Conservation (phyloP, 2,888 invertebrate species). For the Calephelis perditalis region DNA sequence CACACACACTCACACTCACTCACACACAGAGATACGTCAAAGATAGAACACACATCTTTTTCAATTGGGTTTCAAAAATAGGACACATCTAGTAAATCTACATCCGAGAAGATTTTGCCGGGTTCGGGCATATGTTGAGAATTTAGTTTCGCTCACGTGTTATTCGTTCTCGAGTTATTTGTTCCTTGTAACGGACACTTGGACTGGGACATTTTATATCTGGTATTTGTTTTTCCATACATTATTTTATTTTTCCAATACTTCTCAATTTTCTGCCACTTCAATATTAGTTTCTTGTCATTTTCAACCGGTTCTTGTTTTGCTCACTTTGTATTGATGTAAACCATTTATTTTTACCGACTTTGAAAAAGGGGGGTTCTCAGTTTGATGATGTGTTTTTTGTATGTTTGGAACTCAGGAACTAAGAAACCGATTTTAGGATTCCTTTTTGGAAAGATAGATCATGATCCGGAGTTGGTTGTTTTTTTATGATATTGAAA, state of each 20-base stretch:
- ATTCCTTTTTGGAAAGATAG: no score
- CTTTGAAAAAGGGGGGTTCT: no score
- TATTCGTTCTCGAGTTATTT: conserved; percentile 60
- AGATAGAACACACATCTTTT: no score
- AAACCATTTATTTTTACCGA: background rate
- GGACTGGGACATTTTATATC: conserved; percentile 29
- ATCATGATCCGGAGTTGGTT: no score
- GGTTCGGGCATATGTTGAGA: conserved; percentile 56
- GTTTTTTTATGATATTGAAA: no score
- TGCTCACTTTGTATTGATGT: background rate
- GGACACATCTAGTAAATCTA: conserved; percentile 32
- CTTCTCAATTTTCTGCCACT: background rate
- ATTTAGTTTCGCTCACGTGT: conserved; percentile 60
- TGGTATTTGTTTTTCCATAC: conserved; percentile 28
- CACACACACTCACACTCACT: no score
- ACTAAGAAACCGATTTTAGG: no score
- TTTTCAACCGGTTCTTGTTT: no score
- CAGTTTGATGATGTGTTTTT: no score
- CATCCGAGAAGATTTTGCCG: conserved; percentile 36
- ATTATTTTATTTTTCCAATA: conserved; percentile 18
- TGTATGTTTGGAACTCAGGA: no score
- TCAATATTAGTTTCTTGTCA: background rate
- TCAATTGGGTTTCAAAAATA: no score
- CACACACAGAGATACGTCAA: no score
- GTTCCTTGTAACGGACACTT: conserved; percentile 37